Evolutionary conservation across 2,888 invertebrate species (phyloP).

Genomic region (Ennomos fuscantarius): DNA sequence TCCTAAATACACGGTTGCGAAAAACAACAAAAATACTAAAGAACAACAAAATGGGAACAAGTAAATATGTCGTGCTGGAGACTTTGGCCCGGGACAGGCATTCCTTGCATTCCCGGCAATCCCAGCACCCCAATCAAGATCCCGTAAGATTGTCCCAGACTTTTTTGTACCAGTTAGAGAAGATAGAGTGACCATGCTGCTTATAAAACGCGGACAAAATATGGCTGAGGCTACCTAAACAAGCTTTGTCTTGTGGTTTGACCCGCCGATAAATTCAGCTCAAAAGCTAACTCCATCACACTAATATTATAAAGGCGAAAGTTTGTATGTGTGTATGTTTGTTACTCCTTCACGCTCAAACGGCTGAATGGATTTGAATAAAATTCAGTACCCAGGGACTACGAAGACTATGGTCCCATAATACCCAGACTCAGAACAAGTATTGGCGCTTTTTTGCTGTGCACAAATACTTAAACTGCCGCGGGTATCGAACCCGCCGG

Average conservation of each 20-base stretch:
- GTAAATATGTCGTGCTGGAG: conserved; percentile 4
- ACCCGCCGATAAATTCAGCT: too few species aligned
- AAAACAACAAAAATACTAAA: conserved; percentile 1
- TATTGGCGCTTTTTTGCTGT: too few species aligned
- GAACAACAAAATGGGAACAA: conserved; percentile 21
- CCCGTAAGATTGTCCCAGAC: conserved; percentile 70
- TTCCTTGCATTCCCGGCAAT: conserved; percentile 64
- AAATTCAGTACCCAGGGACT: too few species aligned
- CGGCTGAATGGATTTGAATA: too few species aligned
- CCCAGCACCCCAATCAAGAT: conserved; percentile 72
- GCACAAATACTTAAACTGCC: too few species aligned
- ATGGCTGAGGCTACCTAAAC: too few species aligned
- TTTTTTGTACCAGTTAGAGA: conserved; percentile 46
- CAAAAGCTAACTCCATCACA: too few species aligned
- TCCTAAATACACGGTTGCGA: not conserved
- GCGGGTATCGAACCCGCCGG: too few species aligned
- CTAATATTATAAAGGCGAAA: too few species aligned
- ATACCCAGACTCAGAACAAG: too few species aligned
- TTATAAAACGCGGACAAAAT: not conserved
- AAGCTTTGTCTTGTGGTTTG: too few species aligned
- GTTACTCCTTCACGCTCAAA: not conserved
- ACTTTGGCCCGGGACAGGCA: conserved; percentile 34
- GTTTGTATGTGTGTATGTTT: not conserved
- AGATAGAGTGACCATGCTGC: conserved; percentile 19
- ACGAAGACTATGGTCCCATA: too few species aligned